Evolutionary conservation across 2,113 vertebrate species (phyloP).

Genomic region (Podilymbus podiceps): DNA sequence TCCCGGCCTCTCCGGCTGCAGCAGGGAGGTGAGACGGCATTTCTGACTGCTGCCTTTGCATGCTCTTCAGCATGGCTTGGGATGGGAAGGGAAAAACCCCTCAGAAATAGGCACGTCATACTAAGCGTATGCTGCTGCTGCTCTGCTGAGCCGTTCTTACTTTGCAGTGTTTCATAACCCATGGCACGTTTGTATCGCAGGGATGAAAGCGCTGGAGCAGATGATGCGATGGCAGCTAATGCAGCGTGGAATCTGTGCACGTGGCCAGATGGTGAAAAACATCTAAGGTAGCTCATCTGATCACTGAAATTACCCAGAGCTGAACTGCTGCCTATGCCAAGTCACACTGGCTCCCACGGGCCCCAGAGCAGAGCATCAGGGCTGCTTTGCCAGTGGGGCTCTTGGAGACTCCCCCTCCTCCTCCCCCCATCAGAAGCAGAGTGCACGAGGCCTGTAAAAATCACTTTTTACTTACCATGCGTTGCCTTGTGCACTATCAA

Average conservation of each 20-base stretch:
- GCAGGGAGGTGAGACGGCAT: not conserved
- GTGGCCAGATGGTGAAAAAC: not conserved
- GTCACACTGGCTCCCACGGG: not conserved
- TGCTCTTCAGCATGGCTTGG: not conserved
- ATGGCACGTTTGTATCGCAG: accelerated
- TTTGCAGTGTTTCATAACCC: not conserved
- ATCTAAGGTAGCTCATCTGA: not conserved
- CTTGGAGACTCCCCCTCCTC: not conserved
- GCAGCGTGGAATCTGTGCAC: accelerated
- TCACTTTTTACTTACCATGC: not conserved
- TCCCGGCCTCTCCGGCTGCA: not conserved
- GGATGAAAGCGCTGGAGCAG: not conserved
- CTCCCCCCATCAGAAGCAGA: not conserved
- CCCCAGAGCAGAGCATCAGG: not conserved
- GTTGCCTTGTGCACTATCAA: not conserved
- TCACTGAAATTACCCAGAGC: not conserved
- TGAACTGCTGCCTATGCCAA: not conserved
- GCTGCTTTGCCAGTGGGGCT: not conserved
- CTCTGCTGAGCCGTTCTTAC: not conserved
- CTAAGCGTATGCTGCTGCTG: not conserved
- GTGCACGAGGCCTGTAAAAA: not conserved
- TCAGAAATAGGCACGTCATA: not conserved
- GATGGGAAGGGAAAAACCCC: accelerated
- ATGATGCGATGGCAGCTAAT: accelerated
- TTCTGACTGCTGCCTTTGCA: not conserved